A percentile compares a stretch with the other conserved stretches of the same genome.
Conservation (phyloP, 2,113 vertebrate species). For the Cheilinus undulatus region DNA sequence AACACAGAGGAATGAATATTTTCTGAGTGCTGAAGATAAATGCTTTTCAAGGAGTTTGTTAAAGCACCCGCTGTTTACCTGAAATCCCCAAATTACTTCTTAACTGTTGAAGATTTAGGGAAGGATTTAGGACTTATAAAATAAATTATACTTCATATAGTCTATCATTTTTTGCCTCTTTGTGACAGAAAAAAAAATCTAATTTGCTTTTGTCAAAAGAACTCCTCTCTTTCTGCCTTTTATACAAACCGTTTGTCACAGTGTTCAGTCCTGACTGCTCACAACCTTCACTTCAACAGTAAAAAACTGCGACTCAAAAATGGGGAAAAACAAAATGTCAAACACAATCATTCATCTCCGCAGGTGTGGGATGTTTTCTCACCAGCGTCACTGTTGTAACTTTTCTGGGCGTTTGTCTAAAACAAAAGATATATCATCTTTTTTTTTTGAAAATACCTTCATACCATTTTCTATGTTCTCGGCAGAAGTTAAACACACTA, state of each 20-base stretch:
- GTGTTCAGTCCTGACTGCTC: background rate
- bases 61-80: background rate
- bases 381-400: slow-evolving; percentile 12
- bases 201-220: background rate
- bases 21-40: background rate
- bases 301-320: background rate
- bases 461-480: background rate
- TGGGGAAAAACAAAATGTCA: background rate
- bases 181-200: background rate
- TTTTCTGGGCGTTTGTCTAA: slow-evolving; percentile 11
- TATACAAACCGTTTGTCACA: slow-evolving; percentile 13
- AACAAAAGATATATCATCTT: background rate
- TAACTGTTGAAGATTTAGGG: no score
- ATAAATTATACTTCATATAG: background rate
- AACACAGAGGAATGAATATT: background rate
- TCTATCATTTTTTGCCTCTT: slow-evolving; percentile 2
- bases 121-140: background rate
- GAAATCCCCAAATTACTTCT: background rate
- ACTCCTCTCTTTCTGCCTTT: slow-evolving; percentile 4
- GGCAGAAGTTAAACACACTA: slow-evolving; percentile 27
- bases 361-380: slow-evolving; percentile 12
- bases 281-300: background rate
- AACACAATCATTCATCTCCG: slow-evolving; percentile 9
- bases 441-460: background rate
- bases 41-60: background rate